Evolutionary conservation across 2,888 invertebrate genomes (phyloP).

Genomic region (Oegoconia quadripuncta): DNA sequence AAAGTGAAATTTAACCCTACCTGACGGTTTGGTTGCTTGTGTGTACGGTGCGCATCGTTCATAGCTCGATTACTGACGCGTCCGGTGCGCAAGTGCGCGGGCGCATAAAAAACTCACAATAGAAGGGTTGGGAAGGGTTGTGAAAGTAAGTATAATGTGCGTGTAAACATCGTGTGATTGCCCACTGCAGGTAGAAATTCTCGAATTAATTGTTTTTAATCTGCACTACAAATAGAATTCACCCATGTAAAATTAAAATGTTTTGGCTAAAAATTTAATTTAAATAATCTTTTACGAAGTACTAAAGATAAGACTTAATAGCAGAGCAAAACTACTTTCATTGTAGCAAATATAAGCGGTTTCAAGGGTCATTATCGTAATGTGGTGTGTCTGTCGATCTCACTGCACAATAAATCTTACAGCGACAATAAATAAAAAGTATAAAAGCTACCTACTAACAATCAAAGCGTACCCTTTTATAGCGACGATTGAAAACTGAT

Average conservation of each 20-base stretch:
- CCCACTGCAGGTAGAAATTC: conserved; percentile 63
- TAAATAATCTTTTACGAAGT: no score
- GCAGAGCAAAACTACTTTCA: conserved; percentile 14
- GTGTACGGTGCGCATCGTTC: conserved; percentile 25
- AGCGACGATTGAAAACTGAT: conserved; percentile 70
- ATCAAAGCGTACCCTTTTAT: conserved; percentile 72
- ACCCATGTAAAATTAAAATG: no score
- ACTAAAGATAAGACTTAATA: no score
- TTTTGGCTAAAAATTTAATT: no score
- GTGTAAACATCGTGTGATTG: conserved; percentile 77
- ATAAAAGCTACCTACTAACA: conserved; percentile 46
- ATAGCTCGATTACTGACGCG: conserved; percentile 45
- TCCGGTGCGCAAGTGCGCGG: conserved; percentile 57
- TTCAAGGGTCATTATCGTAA: conserved; percentile 50
- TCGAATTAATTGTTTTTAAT: conserved; percentile 28
- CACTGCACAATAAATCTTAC: conserved; percentile 53
- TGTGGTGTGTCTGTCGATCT: conserved; percentile 38
- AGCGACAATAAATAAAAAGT: conserved; percentile 53
- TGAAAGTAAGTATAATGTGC: conserved; percentile 64
- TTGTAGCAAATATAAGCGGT: conserved; percentile 46
- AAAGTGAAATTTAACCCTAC: conserved; percentile 57
- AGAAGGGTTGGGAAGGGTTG: conserved; percentile 69
- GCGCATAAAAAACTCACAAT: conserved; percentile 58
- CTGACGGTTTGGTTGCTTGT: conserved; percentile 26
- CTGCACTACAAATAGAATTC: no score